Percentiles rank a stretch among this genome's conserved stretches.
These are phyloP conservation scores for Pluvialis apricaria DNA, from an alignment of 2,113 vertebrate genomes.

Conservation along the genomic window DNA sequence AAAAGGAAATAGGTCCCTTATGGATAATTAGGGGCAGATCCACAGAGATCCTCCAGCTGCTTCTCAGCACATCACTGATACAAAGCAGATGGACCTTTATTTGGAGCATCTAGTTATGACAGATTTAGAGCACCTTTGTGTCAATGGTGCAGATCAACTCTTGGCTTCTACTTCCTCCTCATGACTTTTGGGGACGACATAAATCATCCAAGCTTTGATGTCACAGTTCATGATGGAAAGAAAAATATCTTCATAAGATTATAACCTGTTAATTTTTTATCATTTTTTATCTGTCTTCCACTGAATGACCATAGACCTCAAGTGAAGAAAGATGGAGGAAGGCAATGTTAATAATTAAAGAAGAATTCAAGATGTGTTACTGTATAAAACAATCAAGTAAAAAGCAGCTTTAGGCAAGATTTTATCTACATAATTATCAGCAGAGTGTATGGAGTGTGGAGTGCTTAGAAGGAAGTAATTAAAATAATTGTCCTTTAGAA, in stretches of 20 bases:
- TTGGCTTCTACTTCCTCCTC: neutral
- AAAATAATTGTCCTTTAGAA: neutral
- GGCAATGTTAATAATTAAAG: neutral
- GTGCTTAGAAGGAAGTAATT: neutral
- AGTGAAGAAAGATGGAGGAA: neutral
- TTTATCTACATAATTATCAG: neutral
- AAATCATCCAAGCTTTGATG: neutral
- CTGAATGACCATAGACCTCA: neutral
- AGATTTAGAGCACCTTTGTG: neutral
- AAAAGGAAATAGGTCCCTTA: neutral
- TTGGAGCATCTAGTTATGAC: neutral
- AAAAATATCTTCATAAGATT: neutral
- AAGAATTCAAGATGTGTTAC: neutral
- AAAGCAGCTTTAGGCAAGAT: neutral
- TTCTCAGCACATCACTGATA: neutral
- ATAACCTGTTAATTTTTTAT: neutral
- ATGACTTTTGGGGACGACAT: neutral
- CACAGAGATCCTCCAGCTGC: neutral
- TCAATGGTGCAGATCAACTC: neutral
- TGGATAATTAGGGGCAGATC: neutral
- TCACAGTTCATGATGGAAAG: neutral
- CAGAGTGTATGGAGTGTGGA: neutral
- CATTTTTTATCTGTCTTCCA: neutral
- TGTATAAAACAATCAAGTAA: neutral
- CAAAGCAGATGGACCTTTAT: neutral